Evolutionary conservation across 2,113 vertebrate genomes (phyloP).

Genomic region (Syngnathus typhle): DNA sequence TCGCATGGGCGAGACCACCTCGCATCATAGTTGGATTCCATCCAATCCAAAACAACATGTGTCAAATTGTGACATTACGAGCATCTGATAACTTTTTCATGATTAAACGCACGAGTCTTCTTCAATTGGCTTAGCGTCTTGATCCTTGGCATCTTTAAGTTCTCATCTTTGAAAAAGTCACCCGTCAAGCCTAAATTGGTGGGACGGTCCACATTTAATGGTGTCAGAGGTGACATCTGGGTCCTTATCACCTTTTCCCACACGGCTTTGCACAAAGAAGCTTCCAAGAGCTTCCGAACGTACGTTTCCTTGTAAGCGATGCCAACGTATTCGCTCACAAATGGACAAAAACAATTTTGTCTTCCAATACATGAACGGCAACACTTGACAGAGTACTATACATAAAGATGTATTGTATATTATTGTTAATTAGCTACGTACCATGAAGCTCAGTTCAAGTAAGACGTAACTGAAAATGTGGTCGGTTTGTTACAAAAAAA

Average conservation of each 20-base stretch:
- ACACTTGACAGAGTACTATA: too few species aligned
- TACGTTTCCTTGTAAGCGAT: neutral
- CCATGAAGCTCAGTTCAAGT: too few species aligned
- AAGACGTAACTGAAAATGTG: too few species aligned
- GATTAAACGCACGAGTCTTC: neutral
- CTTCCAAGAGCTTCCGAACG: neutral
- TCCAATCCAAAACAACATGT: too few species aligned
- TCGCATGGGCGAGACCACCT: neutral
- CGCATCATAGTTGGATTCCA: neutral
- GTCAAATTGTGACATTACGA: neutral
- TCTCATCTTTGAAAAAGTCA: neutral
- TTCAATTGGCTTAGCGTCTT: neutral
- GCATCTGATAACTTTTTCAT: neutral
- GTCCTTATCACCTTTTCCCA: neutral
- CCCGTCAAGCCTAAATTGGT: neutral
- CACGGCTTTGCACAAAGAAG: neutral
- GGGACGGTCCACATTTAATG: neutral
- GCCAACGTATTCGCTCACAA: neutral
- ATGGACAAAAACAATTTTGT: too few species aligned
- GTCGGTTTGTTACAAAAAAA: slow-evolving; percentile 5
- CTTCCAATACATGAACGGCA: too few species aligned
- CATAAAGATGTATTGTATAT: too few species aligned
- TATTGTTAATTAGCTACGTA: too few species aligned
- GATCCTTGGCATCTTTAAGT: neutral
- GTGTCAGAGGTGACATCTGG: neutral